phyloP scores from a whole-genome alignment of 2,797 vertebrate species.

The Sebastes umbrosus region DNA sequence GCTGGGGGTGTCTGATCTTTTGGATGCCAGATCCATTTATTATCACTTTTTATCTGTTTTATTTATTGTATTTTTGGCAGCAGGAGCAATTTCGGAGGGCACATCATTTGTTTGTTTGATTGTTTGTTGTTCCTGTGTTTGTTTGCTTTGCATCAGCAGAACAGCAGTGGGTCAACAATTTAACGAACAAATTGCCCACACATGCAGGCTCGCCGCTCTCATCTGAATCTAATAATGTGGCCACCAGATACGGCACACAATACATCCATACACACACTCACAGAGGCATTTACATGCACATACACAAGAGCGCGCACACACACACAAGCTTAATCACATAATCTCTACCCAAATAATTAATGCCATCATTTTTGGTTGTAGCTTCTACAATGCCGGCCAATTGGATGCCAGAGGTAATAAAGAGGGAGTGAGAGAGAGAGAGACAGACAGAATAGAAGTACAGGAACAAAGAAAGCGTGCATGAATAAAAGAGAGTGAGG shows the following conservation, averaged over 20 bases:
- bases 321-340: slow-evolving; percentile 61
- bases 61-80: background rate
- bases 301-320: slow-evolving; percentile 4
- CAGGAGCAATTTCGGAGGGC: background rate
- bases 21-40: background rate
- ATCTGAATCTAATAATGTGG: slow-evolving; percentile 57
- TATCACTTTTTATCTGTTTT: background rate
- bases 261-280: background rate
- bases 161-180: slow-evolving; percentile 30
- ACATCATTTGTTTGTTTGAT: background rate
- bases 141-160: slow-evolving; percentile 4
- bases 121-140: background rate
- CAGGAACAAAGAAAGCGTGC: slow-evolving; percentile 46
- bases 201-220: slow-evolving; percentile 29
- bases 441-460: slow-evolving; percentile 10
- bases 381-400: slow-evolving; percentile 38
- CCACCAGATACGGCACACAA: slow-evolving; percentile 32
- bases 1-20: slow-evolving; percentile 10
- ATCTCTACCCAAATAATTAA: slow-evolving; percentile 76
- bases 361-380: slow-evolving; percentile 63
- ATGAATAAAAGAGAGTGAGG: background rate
- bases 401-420: slow-evolving; percentile 53
- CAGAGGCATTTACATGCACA: background rate
- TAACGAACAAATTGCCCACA: slow-evolving; percentile 21
- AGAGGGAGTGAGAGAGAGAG: background rate